Conservation (phyloP, 2,797 vertebrate genomes). For the Gephyroberyx darwinii region DNA sequence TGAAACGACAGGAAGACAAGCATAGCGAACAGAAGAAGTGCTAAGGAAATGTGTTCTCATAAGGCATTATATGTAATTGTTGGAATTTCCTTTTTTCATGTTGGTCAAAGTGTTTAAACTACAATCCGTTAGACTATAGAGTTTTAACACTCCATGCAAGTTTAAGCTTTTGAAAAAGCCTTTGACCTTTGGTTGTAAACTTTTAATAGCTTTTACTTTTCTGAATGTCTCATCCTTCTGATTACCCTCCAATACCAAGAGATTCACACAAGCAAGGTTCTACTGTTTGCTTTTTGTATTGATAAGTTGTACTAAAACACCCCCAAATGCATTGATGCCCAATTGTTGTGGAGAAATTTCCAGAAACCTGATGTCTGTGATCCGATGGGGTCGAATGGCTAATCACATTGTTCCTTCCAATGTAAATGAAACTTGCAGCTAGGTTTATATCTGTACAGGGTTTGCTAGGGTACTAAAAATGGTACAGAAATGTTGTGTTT, state of each 20-base stretch:
- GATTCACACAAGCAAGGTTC: neutral
- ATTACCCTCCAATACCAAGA: neutral
- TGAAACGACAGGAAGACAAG: neutral
- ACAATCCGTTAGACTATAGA: neutral
- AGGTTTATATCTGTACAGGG: constrained; percentile 31
- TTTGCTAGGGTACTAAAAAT: constrained; percentile 19
- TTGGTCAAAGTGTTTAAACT: constrained; percentile 8
- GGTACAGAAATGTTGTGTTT: constrained; percentile 63
- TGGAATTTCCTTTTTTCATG: constrained; percentile 7
- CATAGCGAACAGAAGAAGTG: neutral
- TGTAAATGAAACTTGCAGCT: constrained; percentile 15
- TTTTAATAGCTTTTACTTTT: neutral
- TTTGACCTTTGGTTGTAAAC: neutral
- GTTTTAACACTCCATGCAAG: neutral
- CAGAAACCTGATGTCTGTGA: constrained; percentile 25
- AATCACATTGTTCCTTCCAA: constrained; percentile 11
- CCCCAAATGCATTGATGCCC: neutral
- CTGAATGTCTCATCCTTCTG: neutral
- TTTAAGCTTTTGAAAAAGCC: neutral
- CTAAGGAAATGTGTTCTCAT: no score
- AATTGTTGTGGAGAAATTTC: constrained; percentile 19
- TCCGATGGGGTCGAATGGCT: constrained; percentile 17
- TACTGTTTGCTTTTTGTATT: neutral
- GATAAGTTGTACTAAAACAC: constrained; percentile 6
- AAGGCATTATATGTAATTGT: neutral